Base-by-base conservation (phyloP, 1,140 invertebrate species). In the Diploscapter pachys region DNA sequence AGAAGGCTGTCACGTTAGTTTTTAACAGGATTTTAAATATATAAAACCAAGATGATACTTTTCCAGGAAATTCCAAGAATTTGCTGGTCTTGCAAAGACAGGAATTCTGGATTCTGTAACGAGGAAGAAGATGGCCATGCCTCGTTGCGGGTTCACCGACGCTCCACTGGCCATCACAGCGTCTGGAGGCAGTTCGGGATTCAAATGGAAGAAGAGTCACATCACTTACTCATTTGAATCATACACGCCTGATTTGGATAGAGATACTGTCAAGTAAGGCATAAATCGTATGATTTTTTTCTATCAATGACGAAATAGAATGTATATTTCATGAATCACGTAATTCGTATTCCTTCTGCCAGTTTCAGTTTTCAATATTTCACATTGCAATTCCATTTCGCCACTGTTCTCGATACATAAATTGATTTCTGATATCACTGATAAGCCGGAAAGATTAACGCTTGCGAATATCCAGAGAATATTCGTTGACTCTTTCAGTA, bases 31-130 rank as follows among this genome's bases (percentile, higher is more conserved):
- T 31, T 31, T 31, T 31, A 31, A 31, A 71, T 50, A 50, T 9
- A 11, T 57, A 53, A 78, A 53, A 11, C 63, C 8, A 65, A 53
- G 8, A 80, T 51, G 13, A 3, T 51, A 11, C 67, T 61, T 65
- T 77, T 71, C 63, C 51, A 67, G 82, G 50, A 85, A 84, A 70
- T 84, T 84, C 77, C 82, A 84, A 77, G 82, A 84, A 69, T 84
- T 84, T 78, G 82, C 82, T 5, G 82, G 82, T 9, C 62, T 84
- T 48, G 56, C 63, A 5, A 65, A 74, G 61, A 84, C 82, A n/a
- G 82, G 82, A 56, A 69, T 76, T 56, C 61, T 84, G 48, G 84
- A 86, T 63, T 64, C 73, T 5, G 56, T 71, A 54, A 84, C 82
- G 11, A 78, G 73, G 54, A 82, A 81, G 69, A 84, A 84, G 72